Percentiles rank a stretch among this genome's conserved stretches.
phyloP scores from a whole-genome alignment of 2,888 invertebrate species.

The Mythimna albipuncta region DNA sequence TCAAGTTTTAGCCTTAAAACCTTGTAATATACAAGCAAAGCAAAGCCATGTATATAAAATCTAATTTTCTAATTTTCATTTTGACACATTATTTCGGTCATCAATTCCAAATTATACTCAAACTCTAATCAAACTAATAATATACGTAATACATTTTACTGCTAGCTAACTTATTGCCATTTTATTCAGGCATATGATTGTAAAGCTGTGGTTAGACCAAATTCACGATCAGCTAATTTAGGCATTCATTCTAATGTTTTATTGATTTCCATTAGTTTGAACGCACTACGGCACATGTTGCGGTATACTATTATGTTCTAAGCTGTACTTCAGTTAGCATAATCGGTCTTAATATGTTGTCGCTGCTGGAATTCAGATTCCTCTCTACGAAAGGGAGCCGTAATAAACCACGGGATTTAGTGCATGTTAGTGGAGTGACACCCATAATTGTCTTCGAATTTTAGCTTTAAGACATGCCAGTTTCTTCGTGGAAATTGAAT shows the following conservation, averaged over 20 bases:
- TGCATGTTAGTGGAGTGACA: too few relatives aligned
- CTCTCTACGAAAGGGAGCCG: too few relatives aligned
- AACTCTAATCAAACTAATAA: constrained; percentile 32
- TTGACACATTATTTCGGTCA: constrained; percentile 4
- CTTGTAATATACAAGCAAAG: neutral
- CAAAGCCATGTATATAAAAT: neutral
- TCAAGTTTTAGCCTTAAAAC: neutral
- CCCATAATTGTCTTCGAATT: too few relatives aligned
- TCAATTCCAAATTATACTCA: constrained; percentile 32
- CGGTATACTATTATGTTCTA: neutral
- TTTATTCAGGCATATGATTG: constrained; percentile 23
- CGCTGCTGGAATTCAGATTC: too few relatives aligned
- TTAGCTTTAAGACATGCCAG: too few relatives aligned
- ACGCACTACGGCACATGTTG: neutral
- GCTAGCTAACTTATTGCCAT: constrained; percentile 19
- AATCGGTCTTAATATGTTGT: too few relatives aligned
- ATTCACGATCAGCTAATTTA: constrained; percentile 19
- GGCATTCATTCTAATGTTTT: constrained; percentile 2
- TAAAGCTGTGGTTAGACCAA: constrained; percentile 18
- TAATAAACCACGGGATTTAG: too few relatives aligned
- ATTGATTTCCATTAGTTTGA: constrained; percentile 5
- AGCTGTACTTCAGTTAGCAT: neutral
- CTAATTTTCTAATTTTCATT: constrained; percentile 17
- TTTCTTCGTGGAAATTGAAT: too few relatives aligned
- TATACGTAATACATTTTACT: constrained; percentile 18